These are phyloP conservation scores for Cataglyphis livida DNA, from an alignment of 2,888 invertebrate genomes.

Conservation along the genomic window DNA sequence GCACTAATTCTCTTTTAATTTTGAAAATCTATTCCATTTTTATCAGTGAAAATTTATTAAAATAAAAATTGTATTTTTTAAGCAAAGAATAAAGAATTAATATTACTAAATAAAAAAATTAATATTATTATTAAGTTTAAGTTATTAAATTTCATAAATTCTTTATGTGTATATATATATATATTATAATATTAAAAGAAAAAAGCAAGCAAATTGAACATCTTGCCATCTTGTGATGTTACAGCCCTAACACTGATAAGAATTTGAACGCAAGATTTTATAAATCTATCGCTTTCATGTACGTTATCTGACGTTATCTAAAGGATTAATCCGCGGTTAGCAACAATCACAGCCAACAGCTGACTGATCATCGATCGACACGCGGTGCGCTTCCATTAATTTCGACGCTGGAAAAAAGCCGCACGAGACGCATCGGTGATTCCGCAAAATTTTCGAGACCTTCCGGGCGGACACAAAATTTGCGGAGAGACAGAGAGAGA, in stretches of 20 bases:
- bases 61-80: background rate
- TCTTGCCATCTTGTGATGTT: no score
- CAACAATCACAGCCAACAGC: slow-evolving; percentile 51
- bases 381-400: slow-evolving; percentile 35
- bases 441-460: slow-evolving; percentile 43
- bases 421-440: slow-evolving; percentile 48
- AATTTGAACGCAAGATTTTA: background rate
- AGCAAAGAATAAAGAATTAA: background rate
- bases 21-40: background rate
- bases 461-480: slow-evolving; percentile 33
- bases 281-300: background rate
- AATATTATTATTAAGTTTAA: background rate
- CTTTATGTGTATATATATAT: background rate
- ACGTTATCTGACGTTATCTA: background rate
- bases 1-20: background rate
- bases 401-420: slow-evolving; percentile 44
- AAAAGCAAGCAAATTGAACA: background rate
- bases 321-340: slow-evolving; percentile 22
- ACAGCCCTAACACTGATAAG: background rate
- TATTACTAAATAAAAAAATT: background rate
- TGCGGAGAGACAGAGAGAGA: slow-evolving; percentile 44
- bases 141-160: background rate
- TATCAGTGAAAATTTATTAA: background rate
- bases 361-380: slow-evolving; percentile 34
- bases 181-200: background rate